Percentiles rank a stretch among this genome's conserved stretches.
These are phyloP conservation scores for Terrapene triunguis DNA, from an alignment of 2,113 vertebrate genomes.

Conservation along the genomic window DNA sequence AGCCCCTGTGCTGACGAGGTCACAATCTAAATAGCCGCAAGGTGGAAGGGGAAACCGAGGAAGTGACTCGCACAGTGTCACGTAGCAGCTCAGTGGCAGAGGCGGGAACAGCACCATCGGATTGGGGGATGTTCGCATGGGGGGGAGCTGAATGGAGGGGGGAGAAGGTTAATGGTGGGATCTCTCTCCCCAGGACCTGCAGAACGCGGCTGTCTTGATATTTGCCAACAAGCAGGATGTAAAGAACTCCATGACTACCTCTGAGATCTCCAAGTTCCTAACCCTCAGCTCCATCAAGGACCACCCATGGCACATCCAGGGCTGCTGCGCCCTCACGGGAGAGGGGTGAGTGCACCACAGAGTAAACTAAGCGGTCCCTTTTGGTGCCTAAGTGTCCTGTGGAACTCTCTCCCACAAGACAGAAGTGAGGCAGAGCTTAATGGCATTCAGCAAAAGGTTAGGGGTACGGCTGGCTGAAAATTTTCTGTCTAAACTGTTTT, in stretches of 20 bases:
- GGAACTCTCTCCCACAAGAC: background rate
- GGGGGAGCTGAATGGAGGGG: background rate
- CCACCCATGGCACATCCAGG: constrained; percentile 88
- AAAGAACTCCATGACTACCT: constrained; percentile 84
- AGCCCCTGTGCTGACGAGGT: background rate
- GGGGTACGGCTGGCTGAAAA: background rate
- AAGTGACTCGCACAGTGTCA: background rate
- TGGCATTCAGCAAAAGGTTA: background rate
- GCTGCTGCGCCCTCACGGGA: constrained; percentile 88
- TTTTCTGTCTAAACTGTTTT: background rate
- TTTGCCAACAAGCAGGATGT: constrained; percentile 90
- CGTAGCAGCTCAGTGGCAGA: background rate
- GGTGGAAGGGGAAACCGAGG: background rate
- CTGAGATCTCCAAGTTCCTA: constrained; percentile 86
- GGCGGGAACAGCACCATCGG: background rate
- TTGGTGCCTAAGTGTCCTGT: background rate
- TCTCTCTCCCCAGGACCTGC: constrained; percentile 79
- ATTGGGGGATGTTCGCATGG: background rate
- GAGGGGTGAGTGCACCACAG: constrained; percentile 84
- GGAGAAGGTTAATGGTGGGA: background rate
- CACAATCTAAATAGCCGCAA: background rate
- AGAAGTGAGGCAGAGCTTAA: background rate
- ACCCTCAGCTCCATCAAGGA: constrained; percentile 85
- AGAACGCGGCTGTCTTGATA: constrained; percentile 84
- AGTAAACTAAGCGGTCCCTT: background rate